Percentiles rank a stretch among this genome's conserved stretches.
Evolutionary conservation across 2,113 vertebrate species (phyloP).

Genomic region (Ptyas mucosa): DNA sequence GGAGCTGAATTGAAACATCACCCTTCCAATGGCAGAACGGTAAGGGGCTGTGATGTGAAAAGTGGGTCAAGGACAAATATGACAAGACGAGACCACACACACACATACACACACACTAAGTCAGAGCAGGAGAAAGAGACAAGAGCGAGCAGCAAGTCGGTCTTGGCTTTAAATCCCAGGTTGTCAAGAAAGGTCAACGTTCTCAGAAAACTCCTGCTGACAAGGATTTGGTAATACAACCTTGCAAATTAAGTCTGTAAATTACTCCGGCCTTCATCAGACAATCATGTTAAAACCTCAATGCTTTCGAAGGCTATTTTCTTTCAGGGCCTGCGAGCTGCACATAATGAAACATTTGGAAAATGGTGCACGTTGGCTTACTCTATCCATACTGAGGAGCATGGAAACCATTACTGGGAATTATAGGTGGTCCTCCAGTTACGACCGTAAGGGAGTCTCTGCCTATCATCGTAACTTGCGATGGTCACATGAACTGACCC

Average conservation of each 20-base stretch:
- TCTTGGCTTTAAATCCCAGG: slow-evolving; percentile 18
- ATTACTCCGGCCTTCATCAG: background rate
- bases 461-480: too few relatives aligned
- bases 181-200: background rate
- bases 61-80: slow-evolving; percentile 51
- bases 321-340: background rate
- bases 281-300: too few relatives aligned
- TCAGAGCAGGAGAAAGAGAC: fast-evolving
- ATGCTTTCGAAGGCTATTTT: background rate
- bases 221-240: background rate
- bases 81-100: background rate
- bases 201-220: background rate
- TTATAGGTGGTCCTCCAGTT: too few relatives aligned
- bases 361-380: background rate
- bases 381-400: background rate
- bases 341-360: background rate
- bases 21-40: slow-evolving; percentile 54
- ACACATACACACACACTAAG: background rate
- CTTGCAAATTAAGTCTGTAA: background rate
- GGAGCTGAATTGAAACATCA: slow-evolving; percentile 9
- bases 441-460: too few relatives aligned
- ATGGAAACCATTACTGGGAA: too few relatives aligned
- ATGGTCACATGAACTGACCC: too few relatives aligned
- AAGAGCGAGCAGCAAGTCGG: background rate
- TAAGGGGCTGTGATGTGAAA: slow-evolving; percentile 46